Evolutionary conservation across 2,888 invertebrate species (phyloP), one percentile per base, ranked within the genome.

Genomic region (Branchinecta sandiegonensis): DNA sequence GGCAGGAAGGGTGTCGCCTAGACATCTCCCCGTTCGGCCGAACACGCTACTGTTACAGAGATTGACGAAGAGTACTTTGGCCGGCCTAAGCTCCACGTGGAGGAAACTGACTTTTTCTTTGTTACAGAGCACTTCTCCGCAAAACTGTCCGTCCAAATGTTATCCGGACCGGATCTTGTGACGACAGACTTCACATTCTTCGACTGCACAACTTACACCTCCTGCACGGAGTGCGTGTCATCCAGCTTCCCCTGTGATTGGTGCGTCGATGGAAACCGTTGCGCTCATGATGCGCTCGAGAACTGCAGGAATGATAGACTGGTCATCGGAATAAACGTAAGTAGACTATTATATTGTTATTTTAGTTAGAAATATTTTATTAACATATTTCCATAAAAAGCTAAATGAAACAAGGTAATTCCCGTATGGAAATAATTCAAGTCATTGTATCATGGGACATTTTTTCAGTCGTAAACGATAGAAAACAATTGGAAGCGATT

Each of bases 151-250:
- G 92, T 96, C 70, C 84, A 93, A 74, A 94, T 93, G 81, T 86
- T 88, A 73, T 87, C 86, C 76, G 93, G 89, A 66, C 93, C 93
- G 47, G 94, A 97, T 80, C 89, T 99, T 76, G 96, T 96, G 65
- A 90, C 94, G 17, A 94, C 95, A 8, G 92, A 96, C 80, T 96
- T 99, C 78, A 96, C 95, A 50, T 97, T 99, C 80, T 99, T 95
- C 78, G 96, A 99, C 79, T 99, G 97, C 79, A 37, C 37, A 37
- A 92, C 95, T 47, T 96, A 96, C 81, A 89, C 88, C 74, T 93
- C 94, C 71, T 99, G 97, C 79, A 94, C 94, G 9, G 88, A 90
- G 75, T 97, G 97, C 80, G 95, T 96, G 14, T 90, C 92, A 67
- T 94, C 94, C 17, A 88, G 88, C 68, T 97, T 95, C 77, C 95